Base-by-base conservation (phyloP, 2,888 invertebrate species). In the Protophormia terraenovae region DNA sequence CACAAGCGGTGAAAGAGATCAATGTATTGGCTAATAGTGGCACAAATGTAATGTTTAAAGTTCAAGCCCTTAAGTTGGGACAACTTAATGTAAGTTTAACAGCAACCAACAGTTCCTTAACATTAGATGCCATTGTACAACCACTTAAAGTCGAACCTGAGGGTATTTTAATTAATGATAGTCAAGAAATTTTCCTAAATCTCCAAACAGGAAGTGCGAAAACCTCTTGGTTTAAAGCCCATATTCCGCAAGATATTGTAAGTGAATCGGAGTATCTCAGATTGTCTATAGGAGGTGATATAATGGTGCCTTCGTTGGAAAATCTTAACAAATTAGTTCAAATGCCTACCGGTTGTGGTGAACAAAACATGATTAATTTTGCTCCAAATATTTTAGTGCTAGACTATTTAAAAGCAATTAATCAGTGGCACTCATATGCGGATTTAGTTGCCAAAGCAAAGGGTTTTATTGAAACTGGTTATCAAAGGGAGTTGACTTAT, bases 401-500 rank as follows among this genome's bases (percentile, higher is more conserved):
- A 32, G 93, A 94, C 82, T 96, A 96, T 88, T 90, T 95, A 89
- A 94, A 93, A 93, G 94, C 94, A 12, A 35, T 50, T 1, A 62
- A 50, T 6, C 62, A 62, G 35, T 35, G 14, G 19, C 3, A 12
- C n/a, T 24, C 35, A 32, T 12, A 75, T 10, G 1, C 7, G 1
- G 22, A 14, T 0, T 19, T 75, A 8, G 60, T 35, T 1, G n/a
- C 93, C 8, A 95, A 95, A 89, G 93, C 93, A 0, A 88, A 92
- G 10, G 89, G 88, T 45, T 91, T 83, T 69, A 86, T 90, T 45
- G 89, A 89, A 85, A 84, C 90, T 95, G 96, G 96, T 3, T 96
- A 96, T 89, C 96, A 96, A 88, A 94, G 95, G 6, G 96, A 97
- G 89, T 92, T 96, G 79, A 95, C 94, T 81, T 97, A 96, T 90